These are phyloP conservation scores for Calameuta filiformis DNA, from an alignment of 2,888 invertebrate genomes.

Conservation along the genomic window DNA sequence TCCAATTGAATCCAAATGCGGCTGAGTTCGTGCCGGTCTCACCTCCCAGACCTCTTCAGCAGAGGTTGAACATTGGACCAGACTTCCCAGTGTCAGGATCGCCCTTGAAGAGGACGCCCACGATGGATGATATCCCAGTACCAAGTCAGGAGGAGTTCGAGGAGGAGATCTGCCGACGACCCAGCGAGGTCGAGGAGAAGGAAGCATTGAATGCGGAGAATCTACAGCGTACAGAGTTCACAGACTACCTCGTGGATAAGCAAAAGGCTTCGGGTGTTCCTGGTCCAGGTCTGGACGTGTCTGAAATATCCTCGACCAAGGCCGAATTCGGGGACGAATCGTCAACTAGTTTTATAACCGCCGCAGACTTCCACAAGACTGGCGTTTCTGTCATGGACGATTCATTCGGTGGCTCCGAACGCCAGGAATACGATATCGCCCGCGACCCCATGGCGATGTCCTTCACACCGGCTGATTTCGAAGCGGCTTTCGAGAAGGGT, in stretches of 20 bases:
- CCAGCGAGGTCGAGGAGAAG: conserved; percentile 68
- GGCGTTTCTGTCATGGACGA: conserved; percentile 47
- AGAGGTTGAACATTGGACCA: conserved; percentile 49
- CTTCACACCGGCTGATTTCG: conserved; percentile 53
- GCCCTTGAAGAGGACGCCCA: conserved; percentile 74
- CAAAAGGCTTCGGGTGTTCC: conserved; percentile 30
- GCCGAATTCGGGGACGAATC: conserved; percentile 70
- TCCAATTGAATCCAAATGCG: conserved; percentile 85
- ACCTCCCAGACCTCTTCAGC: conserved; percentile 69
- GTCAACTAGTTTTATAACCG: conserved; percentile 53
- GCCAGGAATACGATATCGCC: conserved; percentile 42
- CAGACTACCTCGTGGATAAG: conserved; percentile 28
- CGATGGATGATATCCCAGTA: conserved; percentile 71
- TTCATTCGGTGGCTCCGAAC: conserved; percentile 46
- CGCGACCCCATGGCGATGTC: conserved; percentile 60
- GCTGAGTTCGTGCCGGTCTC: conserved; percentile 84
- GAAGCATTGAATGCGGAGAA: conserved; percentile 65
- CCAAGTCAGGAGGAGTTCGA: conserved; percentile 75
- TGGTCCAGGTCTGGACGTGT: conserved; percentile 62
- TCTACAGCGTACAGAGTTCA: conserved; percentile 23
- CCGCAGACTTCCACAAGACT: conserved; percentile 49
- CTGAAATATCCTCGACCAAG: conserved; percentile 67
- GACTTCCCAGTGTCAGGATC: conserved; percentile 68
- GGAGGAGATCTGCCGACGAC: conserved; percentile 73
- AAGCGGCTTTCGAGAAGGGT: conserved; percentile 46